Evolutionary conservation across 2,888 invertebrate species (phyloP).

Genomic region (Xestoiulus laeticollis): DNA sequence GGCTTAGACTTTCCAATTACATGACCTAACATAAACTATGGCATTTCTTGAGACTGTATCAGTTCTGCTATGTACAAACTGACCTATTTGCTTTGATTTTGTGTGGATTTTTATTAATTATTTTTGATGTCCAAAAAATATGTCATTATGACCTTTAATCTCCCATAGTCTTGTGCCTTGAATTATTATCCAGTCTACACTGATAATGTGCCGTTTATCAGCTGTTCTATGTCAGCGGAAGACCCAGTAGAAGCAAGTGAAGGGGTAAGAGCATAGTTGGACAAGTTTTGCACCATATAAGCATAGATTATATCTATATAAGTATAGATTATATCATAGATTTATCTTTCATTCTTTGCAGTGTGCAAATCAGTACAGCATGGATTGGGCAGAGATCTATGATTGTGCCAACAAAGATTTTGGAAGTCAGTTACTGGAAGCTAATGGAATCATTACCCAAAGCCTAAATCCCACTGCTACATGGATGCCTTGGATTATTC

Average conservation of each 20-base stretch:
- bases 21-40: no score
- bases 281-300: not conserved
- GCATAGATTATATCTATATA: not conserved
- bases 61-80: no score
- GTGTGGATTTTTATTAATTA: no score
- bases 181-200: conserved; percentile 62
- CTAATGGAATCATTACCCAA: conserved; percentile 58
- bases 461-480: conserved; percentile 58
- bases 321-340: not conserved
- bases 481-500: conserved; percentile 60
- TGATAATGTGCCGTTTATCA: conserved; percentile 68
- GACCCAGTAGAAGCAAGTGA: conserved; percentile 56
- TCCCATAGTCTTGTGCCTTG: conserved; percentile 70
- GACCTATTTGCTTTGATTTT: no score
- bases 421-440: conserved; percentile 58
- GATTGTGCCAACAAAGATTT: conserved; percentile 58
- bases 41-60: no score
- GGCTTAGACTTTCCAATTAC: no score
- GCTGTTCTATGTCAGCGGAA: conserved; percentile 71
- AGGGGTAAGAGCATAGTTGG: conserved; percentile 34
- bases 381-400: conserved; percentile 58
- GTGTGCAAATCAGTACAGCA: conserved; percentile 58
- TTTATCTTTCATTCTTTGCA: conserved; percentile 24
- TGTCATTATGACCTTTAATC: no score
- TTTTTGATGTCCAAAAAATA: no score